Percentiles rank a stretch among this genome's conserved stretches.
Evolutionary conservation across 2,113 vertebrate species (phyloP).

Genomic region (Scomber colias): DNA sequence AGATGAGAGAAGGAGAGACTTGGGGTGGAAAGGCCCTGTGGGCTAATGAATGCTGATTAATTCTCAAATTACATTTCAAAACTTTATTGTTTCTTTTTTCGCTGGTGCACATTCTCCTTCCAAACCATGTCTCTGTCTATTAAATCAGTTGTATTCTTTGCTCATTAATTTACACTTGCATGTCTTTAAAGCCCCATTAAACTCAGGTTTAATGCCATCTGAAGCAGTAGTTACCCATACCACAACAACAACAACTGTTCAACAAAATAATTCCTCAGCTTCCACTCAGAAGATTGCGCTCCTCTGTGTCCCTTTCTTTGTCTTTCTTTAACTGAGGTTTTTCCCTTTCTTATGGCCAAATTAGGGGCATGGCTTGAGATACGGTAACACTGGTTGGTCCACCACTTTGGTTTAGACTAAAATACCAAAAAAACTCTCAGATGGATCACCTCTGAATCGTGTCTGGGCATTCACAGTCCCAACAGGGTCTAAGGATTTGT

Average conservation of each 20-base stretch:
- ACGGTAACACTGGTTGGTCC: no score
- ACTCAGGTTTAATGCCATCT: slow-evolving; percentile 31
- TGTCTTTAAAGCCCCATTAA: slow-evolving; percentile 56
- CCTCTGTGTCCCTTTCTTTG: no score
- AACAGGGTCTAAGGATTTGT: background rate
- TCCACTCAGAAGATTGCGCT: background rate
- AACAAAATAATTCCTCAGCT: slow-evolving; percentile 4
- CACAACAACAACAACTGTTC: background rate
- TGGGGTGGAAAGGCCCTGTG: slow-evolving; percentile 56
- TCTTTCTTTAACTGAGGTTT: no score
- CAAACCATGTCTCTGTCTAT: slow-evolving; percentile 10
- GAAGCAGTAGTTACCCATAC: slow-evolving; percentile 4
- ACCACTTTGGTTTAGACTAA: no score
- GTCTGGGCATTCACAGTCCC: no score
- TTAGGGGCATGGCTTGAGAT: no score
- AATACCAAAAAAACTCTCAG: no score
- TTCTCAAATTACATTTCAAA: slow-evolving; percentile 77
- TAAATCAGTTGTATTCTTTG: slow-evolving; percentile 31
- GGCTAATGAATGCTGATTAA: slow-evolving; percentile 82
- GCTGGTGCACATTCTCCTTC: slow-evolving; percentile 20
- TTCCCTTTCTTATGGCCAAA: no score
- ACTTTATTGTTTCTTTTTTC: slow-evolving; percentile 62
- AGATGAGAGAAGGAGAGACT: slow-evolving; percentile 49
- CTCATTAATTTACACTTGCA: slow-evolving; percentile 29
- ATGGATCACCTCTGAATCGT: no score